Conservation (phyloP, 2,797 vertebrate species). For the Tamandua tetradactyla region DNA sequence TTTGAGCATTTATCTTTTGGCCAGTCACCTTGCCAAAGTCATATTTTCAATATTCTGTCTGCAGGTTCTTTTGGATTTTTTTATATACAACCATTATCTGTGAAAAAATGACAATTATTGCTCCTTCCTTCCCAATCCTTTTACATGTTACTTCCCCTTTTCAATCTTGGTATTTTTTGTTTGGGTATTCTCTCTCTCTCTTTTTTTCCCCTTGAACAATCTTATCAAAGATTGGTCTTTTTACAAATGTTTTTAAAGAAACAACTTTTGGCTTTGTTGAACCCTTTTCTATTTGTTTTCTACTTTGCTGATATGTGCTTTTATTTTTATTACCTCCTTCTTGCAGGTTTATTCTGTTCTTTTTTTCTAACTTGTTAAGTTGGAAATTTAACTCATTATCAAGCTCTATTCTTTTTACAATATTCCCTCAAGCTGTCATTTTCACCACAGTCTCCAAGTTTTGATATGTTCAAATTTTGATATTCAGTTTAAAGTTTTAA, state of each 20-base stretch:
- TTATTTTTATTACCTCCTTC: not conserved
- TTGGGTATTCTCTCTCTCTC: not conserved
- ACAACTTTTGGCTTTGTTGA: not conserved
- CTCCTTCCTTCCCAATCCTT: not conserved
- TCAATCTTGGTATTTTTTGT: not conserved
- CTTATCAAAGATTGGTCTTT: not conserved
- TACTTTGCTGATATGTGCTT: not conserved
- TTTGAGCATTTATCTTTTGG: not conserved
- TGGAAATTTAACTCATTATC: not conserved
- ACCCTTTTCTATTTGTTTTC: not conserved
- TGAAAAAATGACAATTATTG: not conserved
- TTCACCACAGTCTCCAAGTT: not conserved
- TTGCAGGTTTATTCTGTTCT: not conserved
- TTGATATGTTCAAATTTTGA: not conserved
- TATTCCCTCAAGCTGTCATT: not conserved
- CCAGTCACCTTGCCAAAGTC: not conserved
- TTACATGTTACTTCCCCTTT: not conserved
- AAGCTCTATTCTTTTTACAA: not conserved
- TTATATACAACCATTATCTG: not conserved
- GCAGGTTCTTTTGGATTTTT: not conserved
- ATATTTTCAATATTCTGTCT: not conserved
- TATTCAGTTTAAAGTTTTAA: not conserved
- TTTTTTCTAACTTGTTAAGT: no score
- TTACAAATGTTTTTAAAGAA: not conserved
- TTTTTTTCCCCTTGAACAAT: not conserved